Percentiles rank a stretch among this genome's conserved stretches.
Evolutionary conservation across 2,888 invertebrate species (phyloP).

Genomic region (Chouioia cunea): DNA sequence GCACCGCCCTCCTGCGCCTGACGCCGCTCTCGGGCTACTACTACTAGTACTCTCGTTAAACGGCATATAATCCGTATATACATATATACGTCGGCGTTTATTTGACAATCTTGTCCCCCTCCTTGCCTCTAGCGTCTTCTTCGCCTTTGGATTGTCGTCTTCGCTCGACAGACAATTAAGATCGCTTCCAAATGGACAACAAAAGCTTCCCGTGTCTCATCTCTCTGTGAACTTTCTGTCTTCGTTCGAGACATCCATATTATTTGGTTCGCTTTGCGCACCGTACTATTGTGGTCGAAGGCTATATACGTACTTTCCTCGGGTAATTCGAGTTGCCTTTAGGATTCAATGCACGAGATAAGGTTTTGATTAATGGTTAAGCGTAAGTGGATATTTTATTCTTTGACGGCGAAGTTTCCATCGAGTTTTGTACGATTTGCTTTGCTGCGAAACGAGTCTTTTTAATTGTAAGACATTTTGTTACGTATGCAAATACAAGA

Average conservation of each 20-base stretch:
- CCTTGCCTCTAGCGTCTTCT: slow-evolving; percentile 30
- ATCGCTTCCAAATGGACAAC: too few species aligned
- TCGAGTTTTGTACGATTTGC: too few species aligned
- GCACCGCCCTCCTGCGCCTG: slow-evolving; percentile 48
- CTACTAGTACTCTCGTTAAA: slow-evolving; percentile 54
- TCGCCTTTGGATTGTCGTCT: slow-evolving; percentile 20
- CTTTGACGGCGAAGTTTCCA: too few species aligned
- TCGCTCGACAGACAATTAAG: slow-evolving; percentile 35
- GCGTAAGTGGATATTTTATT: background rate
- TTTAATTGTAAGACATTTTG: too few species aligned
- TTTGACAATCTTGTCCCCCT: slow-evolving; percentile 28
- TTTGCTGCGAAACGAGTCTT: too few species aligned
- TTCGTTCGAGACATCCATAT: slow-evolving; percentile 31
- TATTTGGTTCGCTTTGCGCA: too few species aligned
- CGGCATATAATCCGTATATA: slow-evolving; percentile 46
- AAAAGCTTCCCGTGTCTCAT: slow-evolving; percentile 20
- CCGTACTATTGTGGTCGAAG: slow-evolving; percentile 4
- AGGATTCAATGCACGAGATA: background rate
- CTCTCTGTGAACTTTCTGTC: slow-evolving; percentile 38
- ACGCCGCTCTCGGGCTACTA: slow-evolving; percentile 34
- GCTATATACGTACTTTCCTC: too few species aligned
- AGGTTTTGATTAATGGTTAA: background rate
- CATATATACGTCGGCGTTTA: slow-evolving; percentile 42
- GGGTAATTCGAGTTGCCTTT: slow-evolving; percentile 51
- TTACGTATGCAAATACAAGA: too few species aligned